These are phyloP conservation scores for Lacanobia oleracea DNA, from an alignment of 2,888 invertebrate genomes.

Conservation along the genomic window DNA sequence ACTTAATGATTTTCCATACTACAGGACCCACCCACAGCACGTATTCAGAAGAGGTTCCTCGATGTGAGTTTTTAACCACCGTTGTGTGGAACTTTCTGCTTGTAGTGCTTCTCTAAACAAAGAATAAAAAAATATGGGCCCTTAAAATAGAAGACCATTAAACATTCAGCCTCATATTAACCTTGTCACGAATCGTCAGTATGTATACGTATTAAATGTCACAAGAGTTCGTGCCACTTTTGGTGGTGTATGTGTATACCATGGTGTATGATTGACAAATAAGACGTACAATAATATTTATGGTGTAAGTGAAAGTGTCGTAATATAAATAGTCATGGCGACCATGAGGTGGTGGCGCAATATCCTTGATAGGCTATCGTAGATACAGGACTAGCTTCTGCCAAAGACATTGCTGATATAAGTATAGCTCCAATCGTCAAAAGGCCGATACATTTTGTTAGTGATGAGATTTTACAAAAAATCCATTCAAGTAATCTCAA, in stretches of 20 bases:
- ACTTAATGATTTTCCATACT: too few relatives aligned
- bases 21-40: not conserved
- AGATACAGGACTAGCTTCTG: not conserved
- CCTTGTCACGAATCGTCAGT: conserved; percentile 39
- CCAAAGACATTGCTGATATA: not conserved
- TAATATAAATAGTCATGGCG: conserved; percentile 68
- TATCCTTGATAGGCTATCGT: conserved; percentile 75
- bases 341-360: conserved; percentile 78
- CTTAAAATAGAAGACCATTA: not conserved
- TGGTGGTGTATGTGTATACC: conserved; percentile 51
- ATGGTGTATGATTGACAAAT: conserved; percentile 62
- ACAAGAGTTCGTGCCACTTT: conserved; percentile 34
- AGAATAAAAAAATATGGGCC: too few relatives aligned
- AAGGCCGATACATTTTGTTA: not conserved
- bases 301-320: conserved; percentile 76
- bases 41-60: not conserved
- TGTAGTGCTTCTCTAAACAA: not conserved
- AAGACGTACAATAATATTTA: conserved; percentile 64
- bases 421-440: not conserved
- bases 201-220: conserved; percentile 35
- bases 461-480: not conserved
- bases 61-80: not conserved
- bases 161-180: conserved; percentile 20
- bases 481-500: not conserved
- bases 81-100: not conserved